Base-by-base conservation (phyloP, 2,888 invertebrate species). In the Harmothoe impar region DNA sequence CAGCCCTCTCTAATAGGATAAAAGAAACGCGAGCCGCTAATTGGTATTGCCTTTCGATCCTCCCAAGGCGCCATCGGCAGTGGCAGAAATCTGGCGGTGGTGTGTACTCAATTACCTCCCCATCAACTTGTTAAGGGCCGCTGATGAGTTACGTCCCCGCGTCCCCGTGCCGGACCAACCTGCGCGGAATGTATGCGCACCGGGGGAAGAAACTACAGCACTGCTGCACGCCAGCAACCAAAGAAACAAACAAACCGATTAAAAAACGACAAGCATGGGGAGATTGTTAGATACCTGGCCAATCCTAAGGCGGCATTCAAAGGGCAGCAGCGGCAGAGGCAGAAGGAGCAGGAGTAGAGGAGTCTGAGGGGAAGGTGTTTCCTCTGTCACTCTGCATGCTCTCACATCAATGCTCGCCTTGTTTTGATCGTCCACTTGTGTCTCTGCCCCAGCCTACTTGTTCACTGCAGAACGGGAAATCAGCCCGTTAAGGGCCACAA, bases 241-340 rank as follows among this genome's bases (percentile, higher is more conserved):
- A 62, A n/a, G 62, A n/a, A n/a, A 20, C 1, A 62, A n/a, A 20
- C 62, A n/a, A 20, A n/a, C 23, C 62, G 29, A 29, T 23, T 15
- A 72, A 72, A n/a, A 29, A 72, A 72, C 72, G n/a, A 25, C 72
- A 25, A 72, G 7, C 72, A 23, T 29, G 29, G 72, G 15, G 72
- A 29, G 31, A n/a, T 72, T 72, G n/a, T 25, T 72, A 25, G 72
- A 72, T 25, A 25, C 72, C 72, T 29, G 72, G 72, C 29, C 25
- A 72, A 72, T 72, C 72, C 31, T 29, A 3, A n/a, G 72, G 29
- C 72, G 72, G 25, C 72, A 72, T 29, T 72, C 72, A 72, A 72
- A 72, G 72, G 72, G 72, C 72, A 72, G 25, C 20, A 62, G 62
- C 10, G 10, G 43, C 43, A 43, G 43, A 43, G 10, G 43, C 3